Percentiles rank a stretch among this genome's conserved stretches.
These are phyloP conservation scores for Leucophenga maculata DNA, from an alignment of 2,888 invertebrate genomes.

Conservation along the genomic window DNA sequence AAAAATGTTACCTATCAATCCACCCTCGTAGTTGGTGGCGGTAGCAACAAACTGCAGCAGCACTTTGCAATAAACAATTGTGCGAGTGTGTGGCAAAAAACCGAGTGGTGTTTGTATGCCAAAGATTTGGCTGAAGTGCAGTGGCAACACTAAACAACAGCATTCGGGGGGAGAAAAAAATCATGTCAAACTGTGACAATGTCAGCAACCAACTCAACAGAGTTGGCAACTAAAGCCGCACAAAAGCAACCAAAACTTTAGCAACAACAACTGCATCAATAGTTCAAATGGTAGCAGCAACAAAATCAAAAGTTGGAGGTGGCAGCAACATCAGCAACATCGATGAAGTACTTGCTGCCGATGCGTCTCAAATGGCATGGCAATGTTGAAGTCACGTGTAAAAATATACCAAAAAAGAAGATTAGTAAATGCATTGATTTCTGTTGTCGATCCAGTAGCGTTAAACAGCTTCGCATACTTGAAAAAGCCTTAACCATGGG, in stretches of 20 bases:
- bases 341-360: too few relatives aligned
- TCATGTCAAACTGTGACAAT: slow-evolving; percentile 18
- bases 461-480: too few relatives aligned
- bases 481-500: too few relatives aligned
- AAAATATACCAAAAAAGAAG: too few relatives aligned
- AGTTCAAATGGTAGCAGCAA: background rate
- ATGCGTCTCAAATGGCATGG: too few relatives aligned
- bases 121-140: slow-evolving; percentile 12
- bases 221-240: background rate
- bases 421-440: too few relatives aligned
- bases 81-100: background rate
- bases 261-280: background rate
- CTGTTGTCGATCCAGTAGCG: too few relatives aligned
- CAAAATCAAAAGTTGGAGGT: background rate
- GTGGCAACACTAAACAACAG: background rate
- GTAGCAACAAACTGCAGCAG: background rate
- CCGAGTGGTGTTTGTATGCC: background rate
- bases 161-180: background rate
- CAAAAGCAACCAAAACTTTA: slow-evolving; percentile 2
- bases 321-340: background rate
- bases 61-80: slow-evolving; percentile 15
- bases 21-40: background rate
- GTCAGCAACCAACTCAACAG: slow-evolving; percentile 11
- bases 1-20: too few relatives aligned
- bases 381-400: too few relatives aligned